Base-by-base conservation (phyloP, 2,113 vertebrate genomes). In the Emydocephalus ijimae region DNA sequence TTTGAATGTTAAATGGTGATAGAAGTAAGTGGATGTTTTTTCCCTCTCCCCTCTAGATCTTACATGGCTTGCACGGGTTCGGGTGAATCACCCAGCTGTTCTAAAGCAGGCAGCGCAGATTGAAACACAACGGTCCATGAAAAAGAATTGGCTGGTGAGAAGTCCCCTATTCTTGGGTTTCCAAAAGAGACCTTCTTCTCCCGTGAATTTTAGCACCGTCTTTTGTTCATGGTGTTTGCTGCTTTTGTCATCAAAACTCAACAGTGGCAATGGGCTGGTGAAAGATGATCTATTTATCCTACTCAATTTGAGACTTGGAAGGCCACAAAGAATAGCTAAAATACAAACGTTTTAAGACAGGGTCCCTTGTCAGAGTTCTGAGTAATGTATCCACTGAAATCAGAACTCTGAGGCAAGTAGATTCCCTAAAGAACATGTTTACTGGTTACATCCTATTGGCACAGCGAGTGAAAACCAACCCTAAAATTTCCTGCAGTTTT, bases 121-220 rank as follows among this genome's bases (percentile, higher is more conserved):
- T 94, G 98, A 99, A 95, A 95, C 97, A 29, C 96, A 97, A 50
- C 98, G 97, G 93, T 96, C 97, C 0, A 95, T 98, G 81, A 98
- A 98, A 95, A 99, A 98, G 91, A 98, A 99, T 95, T 99, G 98
- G 99, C 98, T 99, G 97, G 99, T 99, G 96, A 96, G 97, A 85
- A 12, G 0, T 81, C 55, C 8, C 93, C 95, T 86, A 15, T 86
- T 69, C 87, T 89, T 89, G 93, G 92, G 9, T 64, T 95, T 96
- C 94, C 94, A 91, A 91, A 92, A 64, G 91, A 95, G 34, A 64
- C 90, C 88, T 87, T 96, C 88, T 95, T 93, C 92, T 90, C 96
- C 95, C 95, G 91, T 92, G 94, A 94, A 93, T 95, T 95, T 93
- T 89, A 89, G 88, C 97, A 97, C 96, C 96, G 96, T 96, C 97